phyloP scores from a whole-genome alignment of 2,113 vertebrate genomes.

The Alexandromys fortis region DNA sequence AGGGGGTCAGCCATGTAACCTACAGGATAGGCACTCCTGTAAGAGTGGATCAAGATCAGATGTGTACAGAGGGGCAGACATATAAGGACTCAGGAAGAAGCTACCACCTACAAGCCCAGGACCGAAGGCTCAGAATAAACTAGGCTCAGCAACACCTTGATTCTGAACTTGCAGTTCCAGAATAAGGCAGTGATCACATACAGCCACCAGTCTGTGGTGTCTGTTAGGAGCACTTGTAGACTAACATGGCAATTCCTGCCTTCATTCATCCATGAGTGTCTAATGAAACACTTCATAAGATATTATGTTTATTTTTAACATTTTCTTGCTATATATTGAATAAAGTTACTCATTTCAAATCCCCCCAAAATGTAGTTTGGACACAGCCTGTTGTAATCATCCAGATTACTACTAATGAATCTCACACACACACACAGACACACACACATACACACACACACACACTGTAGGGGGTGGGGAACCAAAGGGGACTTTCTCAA shows the following conservation, averaged over 20 bases:
- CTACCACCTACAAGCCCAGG: no score
- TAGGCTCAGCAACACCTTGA: fast-evolving
- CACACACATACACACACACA: neutral
- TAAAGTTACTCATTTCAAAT: neutral
- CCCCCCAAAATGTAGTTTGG: no score
- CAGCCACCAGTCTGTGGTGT: neutral
- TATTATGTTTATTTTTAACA: neutral
- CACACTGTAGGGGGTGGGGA: neutral
- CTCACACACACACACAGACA: neutral
- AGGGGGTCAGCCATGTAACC: no score
- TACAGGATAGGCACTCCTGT: neutral
- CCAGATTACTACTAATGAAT: neutral
- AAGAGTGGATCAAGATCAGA: neutral
- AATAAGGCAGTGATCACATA: neutral
- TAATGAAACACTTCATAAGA: neutral
- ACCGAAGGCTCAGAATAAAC: neutral
- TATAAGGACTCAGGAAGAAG: neutral
- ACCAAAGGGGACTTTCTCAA: neutral
- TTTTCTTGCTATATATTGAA: neutral
- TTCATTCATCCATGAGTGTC: neutral
- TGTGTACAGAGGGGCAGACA: fast-evolving
- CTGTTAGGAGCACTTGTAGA: no score
- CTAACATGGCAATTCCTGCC: neutral
- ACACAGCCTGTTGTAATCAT: neutral
- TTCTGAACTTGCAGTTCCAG: neutral